Evolutionary conservation across 2,113 vertebrate species (phyloP).

Genomic region (Anolis sagrei): DNA sequence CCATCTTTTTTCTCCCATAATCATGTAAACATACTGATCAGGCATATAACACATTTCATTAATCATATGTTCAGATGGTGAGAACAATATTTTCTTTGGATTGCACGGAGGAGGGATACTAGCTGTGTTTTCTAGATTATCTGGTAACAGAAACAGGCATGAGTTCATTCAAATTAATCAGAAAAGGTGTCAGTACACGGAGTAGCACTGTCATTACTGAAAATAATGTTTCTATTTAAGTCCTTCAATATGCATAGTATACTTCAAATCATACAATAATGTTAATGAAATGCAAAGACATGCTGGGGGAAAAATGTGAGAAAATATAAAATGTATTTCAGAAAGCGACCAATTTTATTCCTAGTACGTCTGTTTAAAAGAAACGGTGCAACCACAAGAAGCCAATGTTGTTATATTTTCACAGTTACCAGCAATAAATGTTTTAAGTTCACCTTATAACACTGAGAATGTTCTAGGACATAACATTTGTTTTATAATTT

Average conservation of each 20-base stretch:
- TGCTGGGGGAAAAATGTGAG: constrained; percentile 37
- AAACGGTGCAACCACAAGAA: neutral
- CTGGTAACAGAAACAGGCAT: neutral
- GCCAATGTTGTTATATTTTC: neutral
- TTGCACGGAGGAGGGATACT: neutral
- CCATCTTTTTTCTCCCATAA: neutral
- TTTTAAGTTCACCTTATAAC: neutral
- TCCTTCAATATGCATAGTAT: neutral
- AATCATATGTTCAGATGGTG: neutral
- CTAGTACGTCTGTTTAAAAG: neutral
- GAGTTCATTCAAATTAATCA: constrained; percentile 3
- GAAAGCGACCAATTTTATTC: neutral
- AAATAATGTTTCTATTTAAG: constrained; percentile 17
- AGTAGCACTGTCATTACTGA: constrained; percentile 20
- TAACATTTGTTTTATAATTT: neutral
- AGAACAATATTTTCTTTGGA: constrained; percentile 8
- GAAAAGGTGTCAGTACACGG: constrained; percentile 13
- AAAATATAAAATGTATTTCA: constrained; percentile 40
- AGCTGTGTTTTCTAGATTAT: neutral
- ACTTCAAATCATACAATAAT: constrained; percentile 8
- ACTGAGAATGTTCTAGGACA: constrained; percentile 4
- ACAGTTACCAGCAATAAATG: constrained; percentile 5
- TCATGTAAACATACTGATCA: neutral
- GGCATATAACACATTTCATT: neutral
- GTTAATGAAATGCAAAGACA: constrained; percentile 54